Base-by-base conservation (phyloP, 2,797 vertebrate genomes). In the Pseudochromis fuscus region DNA sequence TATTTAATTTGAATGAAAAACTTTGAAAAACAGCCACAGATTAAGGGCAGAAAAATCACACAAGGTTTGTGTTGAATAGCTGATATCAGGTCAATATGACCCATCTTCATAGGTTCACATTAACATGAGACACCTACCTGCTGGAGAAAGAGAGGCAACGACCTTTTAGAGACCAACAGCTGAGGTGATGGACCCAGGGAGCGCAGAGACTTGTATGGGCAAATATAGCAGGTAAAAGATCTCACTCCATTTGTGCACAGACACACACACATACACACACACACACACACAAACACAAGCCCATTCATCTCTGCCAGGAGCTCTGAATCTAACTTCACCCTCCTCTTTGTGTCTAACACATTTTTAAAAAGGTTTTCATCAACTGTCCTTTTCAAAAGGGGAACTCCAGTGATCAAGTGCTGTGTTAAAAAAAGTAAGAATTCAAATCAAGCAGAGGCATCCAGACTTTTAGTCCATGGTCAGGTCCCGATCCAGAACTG, bases 101-200 rank as follows among this genome's bases (percentile, higher is more conserved):
- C 70, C 13, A 49, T 7, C 52, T 73, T 69, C 23, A 53, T 38
- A 11, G 18, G 66, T 49, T 63, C 57, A 61, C 48, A 56, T 63
- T 38, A 65, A 53, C 42, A 70, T 19, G 38, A 57, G 69, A 84
- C 78, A 95, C 94, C 93, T 95, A 95, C 94, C 94, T 95, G 91
- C 77, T 82, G 86, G 70, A 85, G 85, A 81, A 79, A 77, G 51
- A 27, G 70, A 75, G 44, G 55, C 18, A 64, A 64, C 75, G 67
- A 66, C 48, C 79, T 78, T 85, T 82, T 68, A 56, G 68, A 82
- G 71, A 83, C 75, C 64, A 77, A 83, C 73, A 75, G 80, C 78
- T 84, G 77, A 82, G 68, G 76, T 69, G 86, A 86, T 55, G 79
- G 82, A 67, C 73, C 82, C 72, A 77, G 87, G 73, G 74, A 56